Conservation (phyloP, 2,888 invertebrate species). For the Dryobota labecula region DNA sequence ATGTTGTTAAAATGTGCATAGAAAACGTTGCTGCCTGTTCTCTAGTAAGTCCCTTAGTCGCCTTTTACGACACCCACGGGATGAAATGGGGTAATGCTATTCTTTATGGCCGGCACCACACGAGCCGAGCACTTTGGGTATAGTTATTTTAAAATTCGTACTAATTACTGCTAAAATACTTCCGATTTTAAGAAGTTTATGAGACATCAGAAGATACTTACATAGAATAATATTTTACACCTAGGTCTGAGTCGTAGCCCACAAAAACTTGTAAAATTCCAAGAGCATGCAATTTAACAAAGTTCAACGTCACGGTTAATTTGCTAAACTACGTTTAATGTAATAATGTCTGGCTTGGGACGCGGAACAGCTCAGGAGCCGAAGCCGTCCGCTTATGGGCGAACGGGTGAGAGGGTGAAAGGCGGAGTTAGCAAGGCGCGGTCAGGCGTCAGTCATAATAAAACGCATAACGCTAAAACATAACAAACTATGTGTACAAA, state of each 20-base stretch:
- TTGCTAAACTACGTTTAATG: background rate
- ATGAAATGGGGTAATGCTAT: too few species aligned
- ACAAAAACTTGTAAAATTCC: background rate
- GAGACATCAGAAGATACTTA: background rate
- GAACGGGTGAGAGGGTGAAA: too few species aligned
- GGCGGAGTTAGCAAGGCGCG: background rate
- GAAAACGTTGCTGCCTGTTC: too few species aligned
- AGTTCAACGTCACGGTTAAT: background rate
- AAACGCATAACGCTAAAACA: too few species aligned
- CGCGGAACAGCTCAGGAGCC: background rate
- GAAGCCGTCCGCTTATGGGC: background rate
- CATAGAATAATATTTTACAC: background rate
- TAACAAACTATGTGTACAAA: too few species aligned
- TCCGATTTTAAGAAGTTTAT: background rate
- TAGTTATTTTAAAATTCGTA: background rate
- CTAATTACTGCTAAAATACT: background rate
- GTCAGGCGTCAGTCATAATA: conserved; percentile 9
- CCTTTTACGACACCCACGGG: too few species aligned
- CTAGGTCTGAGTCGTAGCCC: background rate
- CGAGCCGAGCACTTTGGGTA: too few species aligned
- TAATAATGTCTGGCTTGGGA: conserved; percentile 10
- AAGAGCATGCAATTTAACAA: background rate
- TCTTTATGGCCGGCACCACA: too few species aligned
- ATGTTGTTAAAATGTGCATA: too few species aligned
- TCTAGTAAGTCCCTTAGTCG: too few species aligned